Evolutionary conservation across 2,797 vertebrate genomes (phyloP).

Genomic region (Jordanella pulchra): DNA sequence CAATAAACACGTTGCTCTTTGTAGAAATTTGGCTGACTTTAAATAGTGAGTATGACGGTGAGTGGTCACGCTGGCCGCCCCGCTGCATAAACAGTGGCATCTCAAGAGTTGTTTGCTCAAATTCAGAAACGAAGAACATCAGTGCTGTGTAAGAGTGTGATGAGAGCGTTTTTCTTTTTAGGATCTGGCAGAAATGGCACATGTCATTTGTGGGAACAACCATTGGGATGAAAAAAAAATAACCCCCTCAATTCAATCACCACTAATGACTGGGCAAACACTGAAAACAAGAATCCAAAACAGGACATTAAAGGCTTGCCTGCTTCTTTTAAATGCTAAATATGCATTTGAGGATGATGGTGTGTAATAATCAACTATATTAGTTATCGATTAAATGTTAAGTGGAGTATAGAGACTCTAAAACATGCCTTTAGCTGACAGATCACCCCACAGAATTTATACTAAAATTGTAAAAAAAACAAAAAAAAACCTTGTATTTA

Average conservation of each 20-base stretch:
- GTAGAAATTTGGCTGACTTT: not conserved
- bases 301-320: not conserved
- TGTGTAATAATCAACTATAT: too few species aligned
- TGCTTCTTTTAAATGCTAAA: not conserved
- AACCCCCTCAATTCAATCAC: too few species aligned
- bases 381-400: too few species aligned
- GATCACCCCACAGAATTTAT: too few species aligned
- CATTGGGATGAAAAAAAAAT: not conserved
- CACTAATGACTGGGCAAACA: not conserved
- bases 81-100: not conserved
- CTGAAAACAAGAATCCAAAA: not conserved
- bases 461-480: too few species aligned
- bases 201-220: not conserved
- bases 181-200: not conserved
- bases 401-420: too few species aligned
- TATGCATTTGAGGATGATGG: not conserved
- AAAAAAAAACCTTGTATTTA: too few species aligned
- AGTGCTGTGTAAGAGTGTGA: not conserved
- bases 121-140: not conserved
- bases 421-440: too few species aligned
- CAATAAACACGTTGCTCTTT: not conserved
- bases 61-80: not conserved
- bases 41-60: not conserved
- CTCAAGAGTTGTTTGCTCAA: not conserved
- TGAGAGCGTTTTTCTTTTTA: not conserved